Evolutionary conservation across 1,140 invertebrate genomes (phyloP).

Genomic region (Wasmannia auropunctata): DNA sequence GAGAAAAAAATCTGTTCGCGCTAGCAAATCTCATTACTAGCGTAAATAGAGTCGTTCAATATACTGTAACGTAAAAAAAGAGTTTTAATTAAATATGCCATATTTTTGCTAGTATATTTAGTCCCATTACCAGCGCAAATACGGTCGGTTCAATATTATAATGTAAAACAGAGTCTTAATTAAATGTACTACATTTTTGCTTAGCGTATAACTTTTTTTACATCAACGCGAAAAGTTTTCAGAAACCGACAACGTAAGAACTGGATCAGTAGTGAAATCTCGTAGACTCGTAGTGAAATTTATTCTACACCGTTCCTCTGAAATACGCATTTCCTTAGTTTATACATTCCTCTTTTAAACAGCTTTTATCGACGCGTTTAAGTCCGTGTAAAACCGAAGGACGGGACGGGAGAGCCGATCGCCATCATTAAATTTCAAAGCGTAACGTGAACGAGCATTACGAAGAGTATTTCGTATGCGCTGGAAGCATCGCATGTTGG

Average conservation of each 20-base stretch:
- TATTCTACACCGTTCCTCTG: not conserved
- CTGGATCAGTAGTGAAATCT: too few species aligned
- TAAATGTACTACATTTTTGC: not conserved
- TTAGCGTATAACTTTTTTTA: not conserved
- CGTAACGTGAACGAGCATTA: slow-evolving; percentile 9
- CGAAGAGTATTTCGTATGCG: slow-evolving; percentile 50
- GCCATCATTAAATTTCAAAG: slow-evolving; percentile 37
- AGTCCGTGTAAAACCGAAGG: not conserved
- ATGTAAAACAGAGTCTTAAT: slow-evolving; percentile 8
- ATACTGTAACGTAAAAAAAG: not conserved
- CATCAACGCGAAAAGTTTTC: not conserved
- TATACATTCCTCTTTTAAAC: not conserved
- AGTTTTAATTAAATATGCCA: not conserved
- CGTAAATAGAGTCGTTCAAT: not conserved
- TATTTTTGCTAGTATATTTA: not conserved
- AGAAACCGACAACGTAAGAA: not conserved
- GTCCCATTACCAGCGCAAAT: not conserved
- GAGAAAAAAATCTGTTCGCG: not conserved
- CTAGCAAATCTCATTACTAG: not conserved
- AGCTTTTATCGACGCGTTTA: not conserved
- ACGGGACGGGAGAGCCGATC: slow-evolving; percentile 2
- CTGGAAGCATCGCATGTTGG: slow-evolving; percentile 20
- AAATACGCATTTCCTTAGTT: not conserved
- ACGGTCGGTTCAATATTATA: not conserved
- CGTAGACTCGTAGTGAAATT: not conserved